Base-by-base conservation (phyloP, 2,888 invertebrate genomes). In the Lepetodrilus schrolli region DNA sequence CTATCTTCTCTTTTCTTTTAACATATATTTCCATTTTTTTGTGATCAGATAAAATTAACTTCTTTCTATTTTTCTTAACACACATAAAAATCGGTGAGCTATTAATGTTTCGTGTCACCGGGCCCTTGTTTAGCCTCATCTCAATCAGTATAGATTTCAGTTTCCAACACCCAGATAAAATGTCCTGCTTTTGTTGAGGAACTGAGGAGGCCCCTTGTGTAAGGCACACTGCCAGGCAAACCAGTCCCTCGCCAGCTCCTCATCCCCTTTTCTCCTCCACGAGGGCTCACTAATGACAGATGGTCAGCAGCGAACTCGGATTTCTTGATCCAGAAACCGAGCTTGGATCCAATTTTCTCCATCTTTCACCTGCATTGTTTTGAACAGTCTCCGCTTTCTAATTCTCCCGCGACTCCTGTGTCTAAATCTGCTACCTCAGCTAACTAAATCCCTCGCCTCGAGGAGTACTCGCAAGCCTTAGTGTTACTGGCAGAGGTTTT, bases 311-410 rank as follows among this genome's bases (percentile, higher is more conserved):
- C 58, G 26, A n/a, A 10, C 7, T 58, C 34, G 4, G 26, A 7
- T 58, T 58, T 30, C 58, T 34, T 7, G n/a, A 23, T 30, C 58
- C 30, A 3, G 58, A 58, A 58, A 58, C 58, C 26, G 13, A 58
- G 17, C 30, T 34, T 13, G 34, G 26, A 58, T 58, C 58, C 58
- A 58, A 58, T 58, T 58, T 58, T 30, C 58, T 30, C 17, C 58
- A 58, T 58, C 58, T 58, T 58, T 58, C 30, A 58, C 58, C 58
- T 58, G 58, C 17, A 58, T 58, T 58, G 58, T 58, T 34, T 30
- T 17, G 30, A 26, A 30, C 10, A 23, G 34, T 23, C 58, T 58
- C 58, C 7, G 58, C 23, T 58, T 58, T 30, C 58, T 58, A 23
- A 43, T 17, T 43, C 43, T 43, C 43, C 43, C 43, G 17, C 17